Base-by-base conservation (phyloP, 2,797 vertebrate species). In the Columba guinea region DNA sequence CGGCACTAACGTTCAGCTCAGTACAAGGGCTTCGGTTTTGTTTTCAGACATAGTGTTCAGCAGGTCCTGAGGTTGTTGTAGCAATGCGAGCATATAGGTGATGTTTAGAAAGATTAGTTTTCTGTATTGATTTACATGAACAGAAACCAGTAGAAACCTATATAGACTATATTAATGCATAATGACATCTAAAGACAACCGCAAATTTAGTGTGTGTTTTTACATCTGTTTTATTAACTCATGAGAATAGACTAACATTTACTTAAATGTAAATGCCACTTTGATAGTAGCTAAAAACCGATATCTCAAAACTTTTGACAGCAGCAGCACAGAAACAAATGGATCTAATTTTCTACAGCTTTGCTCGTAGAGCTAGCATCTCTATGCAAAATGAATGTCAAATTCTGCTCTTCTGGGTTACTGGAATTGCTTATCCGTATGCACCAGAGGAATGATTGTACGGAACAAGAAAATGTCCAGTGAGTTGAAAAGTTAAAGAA, bases 401-500 rank as follows among this genome's bases (percentile, higher is more conserved):
- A 92, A 85, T 62, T 82, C 56, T 77, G 19, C 48, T 76, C 17
- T 7, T 87, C 46, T 53, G 60, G n/a, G 23, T 18, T 48, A 28
- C 34, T 93, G 84, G 32, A 60, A 26, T 64, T 71, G 64, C 71
- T 93, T 48, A n/a, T 77, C 48, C 55, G 26, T 71, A 35, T 92
- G 89, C 32, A 80, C 49, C 51, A 67, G 41, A 77, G 41, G 24
- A 59, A 37, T 67, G 81, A 76, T 56, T 93, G 58, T 51, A 27
- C 13, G 37, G 67, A 92, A 67, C 27, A 73, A 74, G 68, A 91
- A 52, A 90, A 89, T 74, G 71, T 80, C 75, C 64, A 12, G 48
- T 59, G 78, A 89, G 75, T 77, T 75, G 60, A 85, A 89, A 87
- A 84, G 86, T 82, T 93, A 79, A 90, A 55, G 65, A 85, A 39